These are phyloP conservation scores for Falco biarmicus DNA, from an alignment of 2,797 vertebrate species.

Conservation along the genomic window DNA sequence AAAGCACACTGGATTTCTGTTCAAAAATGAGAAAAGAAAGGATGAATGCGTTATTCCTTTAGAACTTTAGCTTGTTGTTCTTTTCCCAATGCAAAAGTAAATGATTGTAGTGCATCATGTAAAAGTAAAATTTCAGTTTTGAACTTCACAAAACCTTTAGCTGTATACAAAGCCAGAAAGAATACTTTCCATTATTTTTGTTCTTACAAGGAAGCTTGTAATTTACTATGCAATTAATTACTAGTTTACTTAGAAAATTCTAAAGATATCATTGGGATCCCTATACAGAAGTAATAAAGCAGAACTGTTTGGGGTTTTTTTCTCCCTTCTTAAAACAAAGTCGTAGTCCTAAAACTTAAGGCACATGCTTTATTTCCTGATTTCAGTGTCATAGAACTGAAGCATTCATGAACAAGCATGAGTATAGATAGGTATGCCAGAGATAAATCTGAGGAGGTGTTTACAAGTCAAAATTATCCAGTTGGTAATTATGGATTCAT, in stretches of 20 bases:
- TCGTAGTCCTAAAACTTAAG: not conserved
- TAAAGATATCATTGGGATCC: not conserved
- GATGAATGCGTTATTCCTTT: not conserved
- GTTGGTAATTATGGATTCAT: not conserved
- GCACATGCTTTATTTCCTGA: not conserved
- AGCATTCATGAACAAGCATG: not conserved
- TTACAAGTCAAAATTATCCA: not conserved
- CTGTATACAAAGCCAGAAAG: not conserved
- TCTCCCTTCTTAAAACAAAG: not conserved
- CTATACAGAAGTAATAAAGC: not conserved
- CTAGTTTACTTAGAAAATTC: not conserved
- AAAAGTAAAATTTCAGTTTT: conserved; percentile 10
- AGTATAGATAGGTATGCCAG: not conserved
- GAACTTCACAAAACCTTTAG: not conserved
- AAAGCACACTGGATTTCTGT: conserved; percentile 11
- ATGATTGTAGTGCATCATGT: not conserved
- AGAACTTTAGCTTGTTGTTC: not conserved
- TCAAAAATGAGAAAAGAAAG: conserved; percentile 17
- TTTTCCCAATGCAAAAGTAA: not conserved
- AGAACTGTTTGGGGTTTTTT: not conserved
- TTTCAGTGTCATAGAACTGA: not conserved
- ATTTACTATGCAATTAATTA: not conserved
- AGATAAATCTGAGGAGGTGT: not conserved
- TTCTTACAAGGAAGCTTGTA: not conserved
- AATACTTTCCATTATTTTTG: not conserved